Base-by-base conservation (phyloP, 1,140 invertebrate genomes). In the Nebria ingens region DNA sequence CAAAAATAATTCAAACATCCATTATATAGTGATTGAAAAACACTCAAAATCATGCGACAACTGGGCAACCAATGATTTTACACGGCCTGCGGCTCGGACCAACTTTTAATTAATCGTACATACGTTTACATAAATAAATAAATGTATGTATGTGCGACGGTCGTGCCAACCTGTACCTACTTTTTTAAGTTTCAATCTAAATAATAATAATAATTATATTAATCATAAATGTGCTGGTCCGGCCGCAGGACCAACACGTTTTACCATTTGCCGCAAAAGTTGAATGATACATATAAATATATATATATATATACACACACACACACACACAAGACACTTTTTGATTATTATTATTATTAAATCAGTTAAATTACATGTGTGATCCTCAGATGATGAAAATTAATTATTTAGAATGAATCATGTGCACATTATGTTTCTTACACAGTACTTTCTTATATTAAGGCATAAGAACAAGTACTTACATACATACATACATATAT, bases 381-480 rank as follows among this genome's bases (percentile, higher is more conserved):
- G 40, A 12, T 45, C 40, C 17, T 45, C 40, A 45, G 15, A 45
- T 45, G 40, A 6, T 45, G 40, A 45, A 12, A 6, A 45, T 34
- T 34, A n/a, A 34, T 34, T 34, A 34, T 34, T 12, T 45, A 45
- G 17, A 45, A 45, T 45, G 40, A 45, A 45, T 45, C 40, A 45
- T 45, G 40, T 45, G 40, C 40, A 45, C 40, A 45, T 9, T 45
- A 9, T 34, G 40, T 45, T 45, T 45, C 40, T 45, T 17, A 45
- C 40, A 45, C 40, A 12, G 40, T 45, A 45, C 40, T 12, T 45
- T 45, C 40, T 45, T 9, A 17, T 6, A 45, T 45, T 45, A 45
- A 45, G 40, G 40, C 17, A 45, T 45, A 45, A 45, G 9, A 45
- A 45, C n/a, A n/a, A n/a, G n/a, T n/a, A n/a, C n/a, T n/a, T n/a